Percentiles rank a stretch among this genome's conserved stretches.
phyloP scores from a whole-genome alignment of 2,888 invertebrate species.

The Crematogaster levior region DNA sequence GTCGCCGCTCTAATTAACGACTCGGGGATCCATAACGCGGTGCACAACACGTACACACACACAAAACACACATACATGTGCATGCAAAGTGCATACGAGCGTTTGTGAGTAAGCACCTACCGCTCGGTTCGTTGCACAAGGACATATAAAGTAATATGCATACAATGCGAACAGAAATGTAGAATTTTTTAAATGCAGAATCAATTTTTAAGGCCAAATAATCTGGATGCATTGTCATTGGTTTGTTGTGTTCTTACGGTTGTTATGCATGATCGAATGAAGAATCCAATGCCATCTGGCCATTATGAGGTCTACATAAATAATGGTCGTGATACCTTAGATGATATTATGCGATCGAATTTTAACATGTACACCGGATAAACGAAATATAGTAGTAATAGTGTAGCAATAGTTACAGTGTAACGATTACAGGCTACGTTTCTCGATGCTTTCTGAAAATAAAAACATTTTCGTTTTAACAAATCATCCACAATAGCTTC shows the following conservation, averaged over 20 bases:
- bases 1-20: conserved; percentile 67
- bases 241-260: neutral
- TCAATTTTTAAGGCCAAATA: neutral
- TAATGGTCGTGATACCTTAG: conserved; percentile 79
- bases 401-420: conserved; percentile 78
- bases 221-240: neutral
- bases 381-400: conserved; percentile 63
- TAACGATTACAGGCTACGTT: conserved; percentile 73
- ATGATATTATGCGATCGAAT: conserved; percentile 77
- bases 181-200: neutral
- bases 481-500: neutral
- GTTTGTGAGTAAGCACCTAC: conserved; percentile 17
- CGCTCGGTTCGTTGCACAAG: conserved; percentile 18
- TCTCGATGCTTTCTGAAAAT: conserved; percentile 16
- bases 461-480: neutral
- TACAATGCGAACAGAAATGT: neutral
- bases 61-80: neutral
- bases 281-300: conserved; percentile 67
- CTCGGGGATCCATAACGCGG: conserved; percentile 46
- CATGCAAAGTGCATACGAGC: conserved; percentile 7
- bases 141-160: conserved; percentile 2
- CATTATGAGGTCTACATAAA: conserved; percentile 59
- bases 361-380: conserved; percentile 77
- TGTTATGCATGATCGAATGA: conserved; percentile 58
- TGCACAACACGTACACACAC: neutral